Evolutionary conservation across 2,888 invertebrate species (phyloP), one percentile per base, ranked within the genome.

Genomic region (Trissonchulus sp.): DNA sequence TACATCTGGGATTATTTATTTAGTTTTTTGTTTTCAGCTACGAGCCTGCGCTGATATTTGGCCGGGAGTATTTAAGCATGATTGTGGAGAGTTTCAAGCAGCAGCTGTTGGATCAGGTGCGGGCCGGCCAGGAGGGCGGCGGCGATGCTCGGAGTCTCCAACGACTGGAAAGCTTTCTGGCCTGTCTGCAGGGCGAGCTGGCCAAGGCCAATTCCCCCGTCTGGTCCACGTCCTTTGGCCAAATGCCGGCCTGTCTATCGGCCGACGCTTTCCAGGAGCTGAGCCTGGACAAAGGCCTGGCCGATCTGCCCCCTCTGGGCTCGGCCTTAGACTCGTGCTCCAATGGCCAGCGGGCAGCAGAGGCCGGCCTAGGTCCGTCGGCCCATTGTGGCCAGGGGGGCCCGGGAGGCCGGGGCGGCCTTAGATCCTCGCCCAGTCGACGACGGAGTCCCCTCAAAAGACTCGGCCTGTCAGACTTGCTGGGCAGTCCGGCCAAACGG

Each of bases 31-130:
- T 15, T 48, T 48, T 48, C 8, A 23, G n/a, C 28, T 69, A 35
- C 71, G 65, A 69, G 34, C 71, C 71, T n/a, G 36, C 71, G 34
- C 15, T n/a, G 2, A 69, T 69, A 33, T 69, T 69, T 69, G 71
- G 71, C 2, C 71, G 71, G 2, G n/a, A 34, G 34, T 69, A 35
- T 34, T 36, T 69, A 35, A 3, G 3, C 28, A n/a, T 35, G 28
- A 35, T 69, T 8, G 23, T 69, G 3, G n/a, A 34, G 2, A 69
- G 71, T 34, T 69, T 69, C 37, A 69, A 69, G 34, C 36, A 69
- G 34, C 71, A 69, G 37, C 71, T 69, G 2, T 35, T 69, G 8
- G 36, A 36, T n/a, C 71, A 69, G 34, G 71, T 69, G 28, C 36
- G n/a, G 34, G 71, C 35, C 37, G 28, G 36, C 15, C 33, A 69